Conservation (phyloP, 2,797 vertebrate genomes). For the Myotis vivesi region DNA sequence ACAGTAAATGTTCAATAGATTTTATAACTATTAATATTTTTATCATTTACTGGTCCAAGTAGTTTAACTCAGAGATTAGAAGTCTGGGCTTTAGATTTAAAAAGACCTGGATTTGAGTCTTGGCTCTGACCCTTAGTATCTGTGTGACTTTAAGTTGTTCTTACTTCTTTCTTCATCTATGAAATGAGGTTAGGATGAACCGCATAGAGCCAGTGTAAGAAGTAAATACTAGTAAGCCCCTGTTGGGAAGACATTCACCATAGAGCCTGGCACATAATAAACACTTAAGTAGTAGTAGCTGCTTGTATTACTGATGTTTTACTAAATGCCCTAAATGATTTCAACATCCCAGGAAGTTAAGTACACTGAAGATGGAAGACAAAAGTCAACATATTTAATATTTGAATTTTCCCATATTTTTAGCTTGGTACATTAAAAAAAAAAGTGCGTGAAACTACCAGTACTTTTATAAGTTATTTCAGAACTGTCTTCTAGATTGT, state of each 20-base stretch:
- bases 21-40: background rate
- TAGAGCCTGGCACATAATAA: background rate
- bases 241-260: background rate
- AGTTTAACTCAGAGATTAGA: slow-evolving; percentile 32
- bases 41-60: background rate
- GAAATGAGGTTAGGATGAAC: background rate
- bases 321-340: slow-evolving; percentile 5
- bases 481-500: background rate
- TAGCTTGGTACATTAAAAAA: background rate
- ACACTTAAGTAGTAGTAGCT: background rate
- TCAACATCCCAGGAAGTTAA: background rate
- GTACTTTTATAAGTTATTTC: slow-evolving; percentile 29
- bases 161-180: slow-evolving; percentile 4
- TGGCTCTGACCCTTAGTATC: background rate
- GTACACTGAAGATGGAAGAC: background rate
- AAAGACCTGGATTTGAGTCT: background rate
- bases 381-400: slow-evolving; percentile 31
- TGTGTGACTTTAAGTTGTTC: background rate
- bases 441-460: background rate
- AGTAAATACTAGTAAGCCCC: background rate
- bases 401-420: background rate
- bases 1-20: background rate
- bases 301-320: background rate
- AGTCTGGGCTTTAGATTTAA: background rate
- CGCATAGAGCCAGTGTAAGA: background rate